Conservation (phyloP, 2,113 vertebrate genomes). For the Genyomyrus donnyi region DNA sequence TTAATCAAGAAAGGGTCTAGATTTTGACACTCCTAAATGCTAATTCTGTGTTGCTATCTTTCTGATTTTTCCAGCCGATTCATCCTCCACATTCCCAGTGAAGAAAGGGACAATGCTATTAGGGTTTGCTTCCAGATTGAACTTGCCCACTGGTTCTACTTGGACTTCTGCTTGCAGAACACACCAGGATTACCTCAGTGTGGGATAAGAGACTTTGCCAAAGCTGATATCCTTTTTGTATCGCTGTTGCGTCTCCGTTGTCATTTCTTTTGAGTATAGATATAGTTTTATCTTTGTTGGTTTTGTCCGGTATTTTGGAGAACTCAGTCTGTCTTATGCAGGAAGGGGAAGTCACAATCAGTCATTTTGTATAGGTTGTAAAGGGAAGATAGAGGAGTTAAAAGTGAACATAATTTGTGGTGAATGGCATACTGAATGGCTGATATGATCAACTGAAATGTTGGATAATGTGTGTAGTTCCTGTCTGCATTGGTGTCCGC, state of each 20-base stretch:
- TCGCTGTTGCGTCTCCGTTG: not conserved
- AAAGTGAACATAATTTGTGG: not conserved
- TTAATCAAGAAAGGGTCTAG: not conserved
- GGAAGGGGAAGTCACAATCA: not conserved
- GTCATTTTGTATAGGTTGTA: not conserved
- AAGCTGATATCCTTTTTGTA: constrained; percentile 93
- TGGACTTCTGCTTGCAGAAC: constrained; percentile 97
- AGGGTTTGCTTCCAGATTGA: constrained; percentile 98
- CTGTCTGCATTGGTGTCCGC: not conserved
- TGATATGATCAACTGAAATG: not conserved
- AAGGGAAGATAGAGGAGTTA: not conserved
- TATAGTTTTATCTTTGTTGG: not conserved
- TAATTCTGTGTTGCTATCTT: constrained; percentile 6
- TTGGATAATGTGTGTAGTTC: not conserved
- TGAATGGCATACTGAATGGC: not conserved
- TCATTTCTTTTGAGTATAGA: not conserved
- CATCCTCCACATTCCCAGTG: constrained; percentile 97
- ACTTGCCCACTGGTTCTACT: constrained; percentile 99
- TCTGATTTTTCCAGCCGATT: constrained; percentile 72
- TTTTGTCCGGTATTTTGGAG: not conserved
- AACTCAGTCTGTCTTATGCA: not conserved
- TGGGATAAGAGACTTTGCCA: constrained; percentile 97
- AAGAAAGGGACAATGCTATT: constrained; percentile 96
- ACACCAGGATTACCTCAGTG: constrained; percentile 93
- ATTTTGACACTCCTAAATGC: not conserved